phyloP scores from a whole-genome alignment of 2,888 invertebrate species.

The Drosophila quinaria region DNA sequence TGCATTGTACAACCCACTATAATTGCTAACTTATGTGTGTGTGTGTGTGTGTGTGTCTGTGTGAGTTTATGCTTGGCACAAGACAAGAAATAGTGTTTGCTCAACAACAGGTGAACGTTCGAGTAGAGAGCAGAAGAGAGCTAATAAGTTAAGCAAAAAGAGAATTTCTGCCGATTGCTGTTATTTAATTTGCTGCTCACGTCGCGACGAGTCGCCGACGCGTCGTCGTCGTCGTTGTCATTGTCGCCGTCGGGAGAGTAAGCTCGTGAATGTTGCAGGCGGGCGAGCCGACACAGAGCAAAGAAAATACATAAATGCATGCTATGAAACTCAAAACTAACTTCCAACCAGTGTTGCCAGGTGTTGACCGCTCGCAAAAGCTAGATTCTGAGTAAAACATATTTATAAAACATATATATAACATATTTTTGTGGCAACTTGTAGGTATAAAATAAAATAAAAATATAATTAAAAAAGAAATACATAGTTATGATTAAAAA shows the following conservation, averaged over 20 bases:
- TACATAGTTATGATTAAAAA: no score
- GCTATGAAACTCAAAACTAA: conserved; percentile 51
- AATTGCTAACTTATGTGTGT: neutral
- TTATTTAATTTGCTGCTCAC: conserved; percentile 74
- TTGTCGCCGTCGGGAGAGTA: conserved; percentile 36
- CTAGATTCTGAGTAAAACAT: no score
- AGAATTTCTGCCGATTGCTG: conserved; percentile 37
- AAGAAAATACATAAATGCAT: conserved; percentile 54
- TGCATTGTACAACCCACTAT: conserved; percentile 41
- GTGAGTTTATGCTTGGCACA: conserved; percentile 57
- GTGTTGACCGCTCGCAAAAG: no score
- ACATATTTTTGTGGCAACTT: no score
- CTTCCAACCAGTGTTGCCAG: no score
- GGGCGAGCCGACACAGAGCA: conserved; percentile 14
- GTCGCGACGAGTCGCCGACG: conserved; percentile 45
- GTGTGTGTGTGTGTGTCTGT: conserved; percentile 17
- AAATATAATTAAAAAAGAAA: no score
- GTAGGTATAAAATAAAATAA: no score
- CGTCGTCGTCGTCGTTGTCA: neutral
- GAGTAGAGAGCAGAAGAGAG: conserved; percentile 50
- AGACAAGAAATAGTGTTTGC: conserved; percentile 51
- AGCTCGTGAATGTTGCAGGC: conserved; percentile 41
- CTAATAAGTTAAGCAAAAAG: conserved; percentile 15
- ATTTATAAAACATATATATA: no score
- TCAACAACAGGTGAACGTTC: conserved; percentile 70